These are phyloP conservation scores for Centropus unirufus DNA, from an alignment of 2,113 vertebrate genomes.

Conservation along the genomic window DNA sequence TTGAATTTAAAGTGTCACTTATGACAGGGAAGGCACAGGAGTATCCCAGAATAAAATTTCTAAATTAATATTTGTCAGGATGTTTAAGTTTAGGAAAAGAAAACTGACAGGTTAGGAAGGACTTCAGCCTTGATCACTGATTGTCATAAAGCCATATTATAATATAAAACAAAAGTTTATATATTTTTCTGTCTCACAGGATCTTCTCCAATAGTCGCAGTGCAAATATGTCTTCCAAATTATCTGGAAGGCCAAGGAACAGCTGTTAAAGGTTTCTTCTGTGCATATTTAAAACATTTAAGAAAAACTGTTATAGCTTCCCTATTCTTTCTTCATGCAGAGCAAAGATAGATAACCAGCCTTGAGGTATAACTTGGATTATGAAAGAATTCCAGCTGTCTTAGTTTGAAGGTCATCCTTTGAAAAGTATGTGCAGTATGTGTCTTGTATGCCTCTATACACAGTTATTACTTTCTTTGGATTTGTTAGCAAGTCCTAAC, in stretches of 20 bases:
- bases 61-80: not conserved
- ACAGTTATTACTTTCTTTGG: conserved; percentile 19
- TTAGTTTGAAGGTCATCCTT: not conserved
- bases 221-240: not conserved
- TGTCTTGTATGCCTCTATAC: not conserved
- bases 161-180: not conserved
- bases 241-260: not conserved
- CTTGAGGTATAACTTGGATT: not conserved
- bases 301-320: not conserved
- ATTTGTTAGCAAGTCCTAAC: conserved; percentile 36
- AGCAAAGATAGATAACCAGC: not conserved
- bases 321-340: not conserved
- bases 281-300: not conserved
- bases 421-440: conserved; percentile 22
- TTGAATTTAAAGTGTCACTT: not conserved
- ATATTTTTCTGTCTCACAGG: not conserved
- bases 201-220: not conserved
- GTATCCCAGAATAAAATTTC: not conserved
- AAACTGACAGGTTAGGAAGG: not conserved
- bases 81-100: not conserved
- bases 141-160: not conserved
- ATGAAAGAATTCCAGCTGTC: conserved; percentile 5
- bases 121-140: not conserved
- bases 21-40: not conserved
- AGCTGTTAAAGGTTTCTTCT: not conserved